Percentiles rank a stretch among this genome's conserved stretches.
phyloP scores from a whole-genome alignment of 2,113 vertebrate genomes.

The Albula goreensis region DNA sequence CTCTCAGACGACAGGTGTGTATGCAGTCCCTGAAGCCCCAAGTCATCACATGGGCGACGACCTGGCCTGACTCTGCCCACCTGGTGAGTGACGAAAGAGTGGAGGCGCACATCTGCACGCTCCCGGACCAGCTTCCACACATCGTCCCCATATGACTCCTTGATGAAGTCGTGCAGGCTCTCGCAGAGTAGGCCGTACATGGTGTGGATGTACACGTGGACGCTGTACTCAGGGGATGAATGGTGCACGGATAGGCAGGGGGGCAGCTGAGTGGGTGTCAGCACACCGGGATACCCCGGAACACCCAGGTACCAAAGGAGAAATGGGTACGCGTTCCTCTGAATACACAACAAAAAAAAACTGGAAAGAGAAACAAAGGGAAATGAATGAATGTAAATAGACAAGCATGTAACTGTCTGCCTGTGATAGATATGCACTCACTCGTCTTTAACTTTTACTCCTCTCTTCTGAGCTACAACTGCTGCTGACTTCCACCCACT shows the following conservation, averaged over 20 bases:
- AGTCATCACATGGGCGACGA: conserved; percentile 39
- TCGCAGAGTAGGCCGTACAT: conserved; percentile 75
- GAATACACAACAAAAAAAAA: neutral
- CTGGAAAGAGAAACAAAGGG: neutral
- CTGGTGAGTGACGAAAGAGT: conserved; percentile 73
- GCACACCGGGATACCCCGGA: neutral
- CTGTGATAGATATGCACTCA: neutral
- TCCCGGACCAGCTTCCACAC: conserved; percentile 74
- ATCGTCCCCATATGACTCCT: conserved; percentile 73
- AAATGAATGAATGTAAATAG: too few relatives aligned
- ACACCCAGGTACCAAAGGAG: neutral
- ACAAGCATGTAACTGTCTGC: too few relatives aligned
- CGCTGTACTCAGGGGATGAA: too few relatives aligned
- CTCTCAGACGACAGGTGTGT: neutral
- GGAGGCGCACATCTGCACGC: conserved; percentile 67
- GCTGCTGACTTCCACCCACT: neutral
- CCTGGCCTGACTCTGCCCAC: conserved; percentile 35
- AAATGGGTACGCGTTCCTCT: neutral
- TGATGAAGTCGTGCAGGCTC: conserved; percentile 75
- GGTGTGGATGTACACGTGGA: neutral
- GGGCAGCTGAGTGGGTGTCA: neutral
- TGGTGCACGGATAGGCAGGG: too few relatives aligned
- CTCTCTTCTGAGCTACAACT: neutral
- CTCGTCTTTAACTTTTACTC: neutral
- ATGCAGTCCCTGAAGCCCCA: neutral